These are phyloP conservation scores for Diachrysia chrysitis DNA, from an alignment of 2,888 invertebrate species.

Conservation along the genomic window DNA sequence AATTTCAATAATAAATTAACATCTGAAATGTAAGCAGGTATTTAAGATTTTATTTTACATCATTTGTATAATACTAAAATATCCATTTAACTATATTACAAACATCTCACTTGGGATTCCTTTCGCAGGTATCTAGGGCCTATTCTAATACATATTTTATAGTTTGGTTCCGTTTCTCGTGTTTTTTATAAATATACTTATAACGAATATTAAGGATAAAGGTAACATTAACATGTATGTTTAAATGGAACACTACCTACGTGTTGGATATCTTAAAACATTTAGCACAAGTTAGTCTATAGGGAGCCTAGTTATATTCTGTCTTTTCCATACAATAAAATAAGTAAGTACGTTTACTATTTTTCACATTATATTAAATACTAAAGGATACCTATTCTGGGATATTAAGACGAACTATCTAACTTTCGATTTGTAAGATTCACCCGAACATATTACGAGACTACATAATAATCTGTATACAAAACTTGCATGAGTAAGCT, in stretches of 20 bases:
- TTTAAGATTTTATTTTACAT: constrained; percentile 51
- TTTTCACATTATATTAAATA: neutral
- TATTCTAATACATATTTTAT: constrained; percentile 60
- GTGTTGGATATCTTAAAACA: constrained; percentile 44
- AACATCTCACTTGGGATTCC: constrained; percentile 81
- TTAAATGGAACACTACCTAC: constrained; percentile 32
- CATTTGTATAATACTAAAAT: constrained; percentile 71
- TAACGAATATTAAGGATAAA: constrained; percentile 41
- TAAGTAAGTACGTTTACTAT: neutral
- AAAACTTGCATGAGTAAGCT: neutral
- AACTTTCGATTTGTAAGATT: neutral
- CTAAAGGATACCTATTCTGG: too few species aligned
- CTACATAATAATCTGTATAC: neutral
- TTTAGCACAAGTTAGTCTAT: constrained; percentile 48
- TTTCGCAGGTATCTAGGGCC: constrained; percentile 69
- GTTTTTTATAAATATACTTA: constrained; percentile 49
- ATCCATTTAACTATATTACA: constrained; percentile 68
- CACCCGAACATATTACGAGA: neutral
- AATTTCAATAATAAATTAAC: too few species aligned
- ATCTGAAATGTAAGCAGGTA: neutral
- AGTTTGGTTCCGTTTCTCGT: constrained; percentile 70
- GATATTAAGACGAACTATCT: neutral
- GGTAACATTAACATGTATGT: constrained; percentile 31
- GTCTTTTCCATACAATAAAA: constrained; percentile 12
- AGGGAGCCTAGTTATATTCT: constrained; percentile 25